Evolutionary conservation across 2,888 invertebrate species (phyloP).

Genomic region (Torymus tubicola): DNA sequence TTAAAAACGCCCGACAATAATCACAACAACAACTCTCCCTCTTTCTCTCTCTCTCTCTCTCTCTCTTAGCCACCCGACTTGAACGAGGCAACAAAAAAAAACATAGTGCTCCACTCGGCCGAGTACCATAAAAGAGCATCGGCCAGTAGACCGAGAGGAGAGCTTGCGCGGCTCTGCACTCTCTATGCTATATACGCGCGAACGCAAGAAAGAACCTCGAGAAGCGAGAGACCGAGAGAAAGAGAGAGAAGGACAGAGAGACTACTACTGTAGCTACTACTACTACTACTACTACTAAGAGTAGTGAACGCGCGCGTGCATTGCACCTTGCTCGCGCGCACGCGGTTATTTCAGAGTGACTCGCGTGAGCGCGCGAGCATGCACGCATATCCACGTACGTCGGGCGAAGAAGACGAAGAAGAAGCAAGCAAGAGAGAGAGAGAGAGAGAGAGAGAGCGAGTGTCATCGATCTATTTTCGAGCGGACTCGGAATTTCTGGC

Average conservation of each 20-base stretch:
- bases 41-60: too few species aligned
- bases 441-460: constrained; percentile 66
- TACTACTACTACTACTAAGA: constrained; percentile 14
- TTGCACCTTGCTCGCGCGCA: constrained; percentile 67
- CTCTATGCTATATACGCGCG: too few species aligned
- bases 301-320: constrained; percentile 64
- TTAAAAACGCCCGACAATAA: too few species aligned
- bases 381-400: constrained; percentile 36
- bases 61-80: too few species aligned
- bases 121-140: constrained; percentile 34
- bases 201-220: constrained; percentile 1
- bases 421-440: background rate
- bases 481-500: constrained; percentile 74
- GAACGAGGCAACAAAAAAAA: constrained; percentile 20
- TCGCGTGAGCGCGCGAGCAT: constrained; percentile 56
- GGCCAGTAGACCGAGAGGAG: background rate
- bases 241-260: constrained; percentile 24
- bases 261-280: constrained; percentile 3
- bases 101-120: background rate
- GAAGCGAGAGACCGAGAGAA: constrained; percentile 28
- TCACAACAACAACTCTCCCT: too few species aligned
- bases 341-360: constrained; percentile 70
- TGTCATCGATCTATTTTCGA: constrained; percentile 76
- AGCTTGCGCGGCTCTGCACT: background rate
- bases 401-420: background rate